These are phyloP conservation scores for Tenodera sinensis DNA, from an alignment of 2,888 invertebrate species.

Conservation along the genomic window DNA sequence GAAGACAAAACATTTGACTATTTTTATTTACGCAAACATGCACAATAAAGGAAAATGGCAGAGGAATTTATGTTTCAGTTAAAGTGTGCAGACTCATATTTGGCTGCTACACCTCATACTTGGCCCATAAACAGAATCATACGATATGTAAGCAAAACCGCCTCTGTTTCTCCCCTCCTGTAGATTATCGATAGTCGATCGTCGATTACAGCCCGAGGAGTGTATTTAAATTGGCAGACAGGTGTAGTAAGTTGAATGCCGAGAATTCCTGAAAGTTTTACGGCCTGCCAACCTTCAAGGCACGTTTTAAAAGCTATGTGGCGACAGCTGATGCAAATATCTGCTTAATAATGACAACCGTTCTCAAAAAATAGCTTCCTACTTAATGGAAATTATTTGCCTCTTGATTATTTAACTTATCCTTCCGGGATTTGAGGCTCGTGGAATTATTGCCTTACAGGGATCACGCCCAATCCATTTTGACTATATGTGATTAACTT, in stretches of 20 bases:
- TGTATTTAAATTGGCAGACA: not conserved
- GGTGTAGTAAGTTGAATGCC: not conserved
- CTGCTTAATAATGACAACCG: not conserved
- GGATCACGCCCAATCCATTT: no score
- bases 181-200: not conserved
- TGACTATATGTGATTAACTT: not conserved
- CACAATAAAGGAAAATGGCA: no score
- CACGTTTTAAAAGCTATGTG: not conserved
- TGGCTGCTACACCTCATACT: not conserved
- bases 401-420: not conserved
- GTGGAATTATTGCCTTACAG: not conserved
- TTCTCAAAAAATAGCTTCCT: not conserved
- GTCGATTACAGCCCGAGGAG: not conserved
- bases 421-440: not conserved
- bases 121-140: not conserved
- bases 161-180: not conserved
- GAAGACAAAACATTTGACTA: no score
- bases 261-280: not conserved
- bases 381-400: not conserved
- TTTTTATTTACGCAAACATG: no score
- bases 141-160: not conserved
- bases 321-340: not conserved
- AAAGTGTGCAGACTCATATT: no score
- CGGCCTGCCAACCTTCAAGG: not conserved
- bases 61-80: no score